These are phyloP conservation scores for Scelioninae gen. 1 DNA, from an alignment of 2,888 invertebrate genomes.

Conservation along the genomic window DNA sequence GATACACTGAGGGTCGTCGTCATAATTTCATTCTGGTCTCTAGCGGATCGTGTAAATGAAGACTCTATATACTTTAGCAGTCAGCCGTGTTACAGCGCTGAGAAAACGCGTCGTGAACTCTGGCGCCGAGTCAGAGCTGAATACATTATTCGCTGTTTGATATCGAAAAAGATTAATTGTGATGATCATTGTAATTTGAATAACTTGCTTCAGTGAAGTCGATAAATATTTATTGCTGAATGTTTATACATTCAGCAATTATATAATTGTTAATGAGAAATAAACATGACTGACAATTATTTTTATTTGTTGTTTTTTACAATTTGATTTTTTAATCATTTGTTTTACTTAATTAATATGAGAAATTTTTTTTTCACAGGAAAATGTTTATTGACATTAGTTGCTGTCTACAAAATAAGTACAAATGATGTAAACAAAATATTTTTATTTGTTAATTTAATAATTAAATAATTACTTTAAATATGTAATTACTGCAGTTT, in stretches of 20 bases:
- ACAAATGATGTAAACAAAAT: too few relatives aligned
- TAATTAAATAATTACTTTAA: too few relatives aligned
- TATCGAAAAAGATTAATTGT: conserved; percentile 27
- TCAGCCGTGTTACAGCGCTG: conserved; percentile 33
- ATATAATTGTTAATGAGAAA: background rate
- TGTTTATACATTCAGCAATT: too few relatives aligned
- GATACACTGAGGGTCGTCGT: conserved; percentile 64
- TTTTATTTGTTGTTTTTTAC: too few relatives aligned
- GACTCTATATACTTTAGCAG: conserved; percentile 61
- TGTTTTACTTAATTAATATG: too few relatives aligned
- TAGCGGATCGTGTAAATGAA: conserved; percentile 54
- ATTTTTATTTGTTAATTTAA: too few relatives aligned
- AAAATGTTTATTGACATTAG: too few relatives aligned
- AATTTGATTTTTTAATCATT: too few relatives aligned
- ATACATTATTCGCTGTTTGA: conserved; percentile 33
- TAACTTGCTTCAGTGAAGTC: background rate
- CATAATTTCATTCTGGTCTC: conserved; percentile 67
- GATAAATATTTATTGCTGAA: too few relatives aligned
- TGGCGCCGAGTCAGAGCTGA: background rate
- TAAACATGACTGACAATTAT: background rate
- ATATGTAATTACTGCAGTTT: background rate
- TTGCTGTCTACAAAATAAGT: too few relatives aligned
- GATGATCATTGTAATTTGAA: conserved; percentile 18
- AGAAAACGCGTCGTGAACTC: conserved; percentile 15
- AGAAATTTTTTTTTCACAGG: too few relatives aligned